phyloP scores from a whole-genome alignment of 1,140 invertebrate species.

The Branchinecta lynchi region DNA sequence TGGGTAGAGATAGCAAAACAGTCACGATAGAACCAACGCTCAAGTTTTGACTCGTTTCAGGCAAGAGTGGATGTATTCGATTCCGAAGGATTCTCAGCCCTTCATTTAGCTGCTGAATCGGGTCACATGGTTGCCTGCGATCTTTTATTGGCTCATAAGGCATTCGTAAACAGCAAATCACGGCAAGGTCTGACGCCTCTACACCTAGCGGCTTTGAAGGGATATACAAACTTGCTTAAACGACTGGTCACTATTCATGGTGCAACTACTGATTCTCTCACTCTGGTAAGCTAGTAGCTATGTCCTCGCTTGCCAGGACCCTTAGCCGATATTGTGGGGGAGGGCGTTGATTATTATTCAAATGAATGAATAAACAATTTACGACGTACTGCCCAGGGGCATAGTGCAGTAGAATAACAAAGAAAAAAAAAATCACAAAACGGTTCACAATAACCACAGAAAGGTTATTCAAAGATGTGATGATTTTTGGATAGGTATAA shows the following conservation, averaged over 20 bases:
- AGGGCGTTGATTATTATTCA: no score
- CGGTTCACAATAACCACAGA: no score
- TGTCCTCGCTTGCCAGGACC: no score
- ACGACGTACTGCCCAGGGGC: no score
- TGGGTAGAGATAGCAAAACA: no score
- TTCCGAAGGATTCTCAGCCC: conserved; percentile 77
- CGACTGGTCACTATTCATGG: conserved; percentile 84
- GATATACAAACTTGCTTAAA: conserved; percentile 70
- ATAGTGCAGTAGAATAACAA: no score
- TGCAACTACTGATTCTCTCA: conserved; percentile 85
- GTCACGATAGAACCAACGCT: no score
- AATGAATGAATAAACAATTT: no score
- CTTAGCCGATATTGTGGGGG: no score
- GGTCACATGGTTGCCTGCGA: conserved; percentile 85
- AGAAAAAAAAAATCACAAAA: no score
- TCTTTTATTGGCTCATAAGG: conserved; percentile 84
- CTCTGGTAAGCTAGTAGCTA: conserved; percentile 41
- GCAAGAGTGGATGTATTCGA: conserved; percentile 98
- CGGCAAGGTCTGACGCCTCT: conserved; percentile 64
- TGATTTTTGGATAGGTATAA: no score
- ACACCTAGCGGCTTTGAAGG: conserved; percentile 84
- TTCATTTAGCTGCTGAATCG: conserved; percentile 87
- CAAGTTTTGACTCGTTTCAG: conserved; percentile 34
- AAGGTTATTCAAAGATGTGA: no score
- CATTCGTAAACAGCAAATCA: conserved; percentile 93